Evolutionary conservation across 1,140 invertebrate genomes (phyloP).

Genomic region (Cotesia vestalis): DNA sequence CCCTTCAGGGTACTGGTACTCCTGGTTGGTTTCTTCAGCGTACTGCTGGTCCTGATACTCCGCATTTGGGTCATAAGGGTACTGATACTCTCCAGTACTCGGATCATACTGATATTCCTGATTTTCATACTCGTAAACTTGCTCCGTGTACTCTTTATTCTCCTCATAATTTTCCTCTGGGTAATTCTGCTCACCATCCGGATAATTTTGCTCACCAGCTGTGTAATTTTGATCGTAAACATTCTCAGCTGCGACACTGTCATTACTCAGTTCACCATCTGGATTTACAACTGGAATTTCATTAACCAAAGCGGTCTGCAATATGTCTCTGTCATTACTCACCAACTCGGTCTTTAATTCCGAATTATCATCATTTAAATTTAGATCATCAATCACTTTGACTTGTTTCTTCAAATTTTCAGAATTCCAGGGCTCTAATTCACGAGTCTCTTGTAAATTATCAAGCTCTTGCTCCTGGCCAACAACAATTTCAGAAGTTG

Average conservation of each 20-base stretch:
- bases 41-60: conserved; percentile 29
- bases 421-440: conserved; percentile 41
- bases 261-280: conserved; percentile 5
- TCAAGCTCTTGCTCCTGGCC: conserved; percentile 3
- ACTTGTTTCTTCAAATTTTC: conserved; percentile 37
- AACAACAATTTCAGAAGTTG: neutral
- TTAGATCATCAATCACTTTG: conserved; percentile 26
- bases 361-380: neutral
- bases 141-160: conserved; percentile 17
- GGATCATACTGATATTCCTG: conserved; percentile 9
- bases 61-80: conserved; percentile 20
- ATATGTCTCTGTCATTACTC: neutral
- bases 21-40: conserved; percentile 38
- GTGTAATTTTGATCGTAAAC: neutral
- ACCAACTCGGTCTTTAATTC: too few species aligned
- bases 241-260: neutral
- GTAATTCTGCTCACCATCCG: neutral
- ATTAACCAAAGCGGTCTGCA: neutral
- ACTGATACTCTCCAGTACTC: conserved; percentile 19
- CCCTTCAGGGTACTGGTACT: conserved; percentile 40
- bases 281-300: neutral
- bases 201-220: neutral
- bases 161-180: neutral
- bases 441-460: conserved; percentile 30
- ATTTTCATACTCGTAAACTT: neutral